Evolutionary conservation across 2,797 vertebrate species (phyloP), one percentile per base, ranked within the genome.

Genomic region (Echeneis naucrates): DNA sequence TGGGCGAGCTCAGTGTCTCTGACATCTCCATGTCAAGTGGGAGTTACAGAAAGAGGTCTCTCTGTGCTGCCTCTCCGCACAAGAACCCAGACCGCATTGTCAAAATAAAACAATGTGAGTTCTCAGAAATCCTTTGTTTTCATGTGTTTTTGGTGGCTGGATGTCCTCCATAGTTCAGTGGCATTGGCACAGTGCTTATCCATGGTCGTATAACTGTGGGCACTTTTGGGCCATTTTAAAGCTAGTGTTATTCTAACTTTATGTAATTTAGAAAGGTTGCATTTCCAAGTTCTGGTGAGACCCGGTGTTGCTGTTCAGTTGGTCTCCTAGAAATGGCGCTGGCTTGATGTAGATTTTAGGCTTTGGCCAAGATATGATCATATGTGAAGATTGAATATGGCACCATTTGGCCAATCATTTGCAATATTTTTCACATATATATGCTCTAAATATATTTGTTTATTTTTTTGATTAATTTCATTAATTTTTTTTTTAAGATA

Each of bases 31-130:
- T 69, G 68, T 67, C 21, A 24, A 73, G 89, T 91, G 85, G 84
- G 84, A 83, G 86, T 78, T 62, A 59, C 63, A 91, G 81, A 75
- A 87, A 85, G 63, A 88, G 72, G 81, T 74, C 44, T 79, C 66
- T 63, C 62, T 82, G 78, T 87, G 72, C 74, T 10, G 58, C 72
- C 81, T 78, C 64, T 72, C 62, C 44, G 11, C 67, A 64, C 68
- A 78, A 70, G 75, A 88, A 87, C 60, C 69, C 85, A 75, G 71
- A 90, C 83, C 80, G 61, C 88, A 80, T 44, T 86, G 80, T 86
- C 72, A 72, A 85, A 84, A 84, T 76, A 76, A 64, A 83, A 75
- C 60, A 37, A 59, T 61, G 0, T 26, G 32, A 72, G 82, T 83
- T 82, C 82, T 88, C 63, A 71, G 86, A 80, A 86, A 77, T 83